A percentile compares a stretch with the other conserved stretches of the same genome.
Evolutionary conservation across 2,797 vertebrate species (phyloP).

Genomic region (Perodicticus potto): DNA sequence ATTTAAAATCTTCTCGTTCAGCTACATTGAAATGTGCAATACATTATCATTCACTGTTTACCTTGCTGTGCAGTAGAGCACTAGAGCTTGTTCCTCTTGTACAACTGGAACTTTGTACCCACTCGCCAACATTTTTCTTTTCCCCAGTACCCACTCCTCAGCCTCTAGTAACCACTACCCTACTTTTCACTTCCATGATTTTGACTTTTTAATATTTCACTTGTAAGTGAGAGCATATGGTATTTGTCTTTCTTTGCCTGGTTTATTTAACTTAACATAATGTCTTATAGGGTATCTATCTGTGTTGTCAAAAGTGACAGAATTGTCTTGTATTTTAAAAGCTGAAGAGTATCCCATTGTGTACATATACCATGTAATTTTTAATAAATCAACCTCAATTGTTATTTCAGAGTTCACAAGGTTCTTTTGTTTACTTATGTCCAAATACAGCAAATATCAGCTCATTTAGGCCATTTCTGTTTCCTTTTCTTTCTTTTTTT

Average conservation of each 20-base stretch:
- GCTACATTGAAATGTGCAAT: not conserved
- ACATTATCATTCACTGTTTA: not conserved
- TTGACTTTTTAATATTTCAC: not conserved
- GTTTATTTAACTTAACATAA: not conserved
- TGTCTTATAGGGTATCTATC: not conserved
- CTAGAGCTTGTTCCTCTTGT: not conserved
- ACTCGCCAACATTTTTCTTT: not conserved
- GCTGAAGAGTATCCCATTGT: not conserved
- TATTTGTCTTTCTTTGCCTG: not conserved
- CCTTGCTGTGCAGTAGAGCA: not conserved
- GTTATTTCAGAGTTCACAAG: not conserved
- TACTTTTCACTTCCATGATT: not conserved
- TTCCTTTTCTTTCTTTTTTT: not conserved
- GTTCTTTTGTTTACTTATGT: not conserved
- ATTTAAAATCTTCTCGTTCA: not conserved
- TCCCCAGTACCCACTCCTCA: not conserved
- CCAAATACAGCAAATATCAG: not conserved
- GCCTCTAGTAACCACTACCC: not conserved
- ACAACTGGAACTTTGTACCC: not conserved
- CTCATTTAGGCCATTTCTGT: not conserved
- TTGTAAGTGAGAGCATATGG: not conserved
- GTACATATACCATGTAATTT: too few relatives aligned
- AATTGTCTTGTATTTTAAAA: not conserved
- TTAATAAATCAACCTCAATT: not conserved
- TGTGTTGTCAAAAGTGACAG: not conserved